These are phyloP conservation scores for Petrolisthes cinctipes DNA, from an alignment of 2,888 invertebrate genomes.

Conservation along the genomic window DNA sequence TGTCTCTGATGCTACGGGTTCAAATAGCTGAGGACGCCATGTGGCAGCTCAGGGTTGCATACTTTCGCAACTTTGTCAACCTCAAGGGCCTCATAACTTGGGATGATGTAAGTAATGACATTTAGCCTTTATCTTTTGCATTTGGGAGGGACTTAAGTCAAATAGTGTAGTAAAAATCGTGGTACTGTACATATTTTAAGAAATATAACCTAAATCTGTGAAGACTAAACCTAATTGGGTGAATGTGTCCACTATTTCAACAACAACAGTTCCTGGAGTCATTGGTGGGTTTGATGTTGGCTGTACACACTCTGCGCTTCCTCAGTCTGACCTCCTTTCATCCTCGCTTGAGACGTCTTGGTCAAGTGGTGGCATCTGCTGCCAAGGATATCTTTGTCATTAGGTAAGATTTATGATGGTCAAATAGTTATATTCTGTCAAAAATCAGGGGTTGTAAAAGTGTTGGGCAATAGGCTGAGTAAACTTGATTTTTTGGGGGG, in stretches of 20 bases:
- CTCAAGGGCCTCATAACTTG: slow-evolving; percentile 55
- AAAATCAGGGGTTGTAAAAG: neutral
- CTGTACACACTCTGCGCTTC: slow-evolving; percentile 43
- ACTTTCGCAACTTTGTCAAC: slow-evolving; percentile 58
- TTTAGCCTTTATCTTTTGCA: neutral
- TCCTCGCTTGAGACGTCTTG: slow-evolving; percentile 30
- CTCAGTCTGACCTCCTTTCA: slow-evolving; percentile 40
- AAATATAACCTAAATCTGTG: too few species aligned
- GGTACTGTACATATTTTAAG: neutral
- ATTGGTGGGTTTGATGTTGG: slow-evolving; percentile 40
- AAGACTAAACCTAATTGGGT: too few species aligned
- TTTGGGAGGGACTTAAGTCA: neutral
- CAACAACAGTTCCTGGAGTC: slow-evolving; percentile 31
- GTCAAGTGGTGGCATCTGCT: slow-evolving; percentile 33
- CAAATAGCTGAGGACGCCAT: slow-evolving; percentile 59
- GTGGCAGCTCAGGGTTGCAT: slow-evolving; percentile 60
- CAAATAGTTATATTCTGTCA: neutral
- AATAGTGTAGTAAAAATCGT: neutral
- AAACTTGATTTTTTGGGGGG: neutral
- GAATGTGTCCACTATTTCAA: too few species aligned
- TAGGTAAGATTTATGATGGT: slow-evolving; percentile 13
- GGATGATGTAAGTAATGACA: slow-evolving; percentile 42
- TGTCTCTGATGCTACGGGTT: slow-evolving; percentile 60
- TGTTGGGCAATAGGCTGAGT: neutral
- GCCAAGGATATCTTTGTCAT: slow-evolving; percentile 38